Base-by-base conservation (phyloP, 2,113 vertebrate species). In the Microtus oregoni region DNA sequence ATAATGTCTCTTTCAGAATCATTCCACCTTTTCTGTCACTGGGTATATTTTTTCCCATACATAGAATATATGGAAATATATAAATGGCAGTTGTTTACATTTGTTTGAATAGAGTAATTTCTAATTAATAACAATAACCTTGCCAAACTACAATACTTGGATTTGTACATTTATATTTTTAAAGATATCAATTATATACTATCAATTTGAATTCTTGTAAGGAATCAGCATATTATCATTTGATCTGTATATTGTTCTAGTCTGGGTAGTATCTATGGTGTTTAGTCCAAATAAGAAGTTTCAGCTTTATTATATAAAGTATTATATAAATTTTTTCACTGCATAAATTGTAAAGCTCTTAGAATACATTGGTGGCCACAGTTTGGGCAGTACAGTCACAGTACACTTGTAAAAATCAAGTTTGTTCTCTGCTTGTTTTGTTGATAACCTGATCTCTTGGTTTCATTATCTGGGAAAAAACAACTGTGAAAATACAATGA, bases 321-420 rank as follows among this genome's bases (percentile, higher is more conserved):
- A 86, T 7, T 92, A 83, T 17, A 82, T 63, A 86, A 30, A 73
- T 67, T 58, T 38, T 86, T 82, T 96, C 85, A 52, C 81, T 93
- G 24, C 28, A 14, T 78, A 41, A n/a, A 81, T 15, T 11, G 75
- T 72, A 67, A 52, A 77, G 70, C 20, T 86, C 26, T 94, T 38
- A 89, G 47, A 65, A 88, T 58, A 32, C 50, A 28, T 32, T 89
- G 38, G 20, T 30, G 35, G 10, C 47, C 11, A 13, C 76, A 38
- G 30, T 85, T 2, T 91, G 24, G 24, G 8, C n/a, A 58, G 35
- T 76, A 4, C 35, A 85, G 5, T 72, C 38, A 70, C 8, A 32
- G 8, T 12, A 70, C 78, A 72, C 32, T 58, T 75, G 28, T 38
- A 52, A 91, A 91, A 20, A 7, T 9, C 24, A 73, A 4, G 14